Conservation (phyloP, 1,140 invertebrate species). For the Zaprionus lachaisei region DNA sequence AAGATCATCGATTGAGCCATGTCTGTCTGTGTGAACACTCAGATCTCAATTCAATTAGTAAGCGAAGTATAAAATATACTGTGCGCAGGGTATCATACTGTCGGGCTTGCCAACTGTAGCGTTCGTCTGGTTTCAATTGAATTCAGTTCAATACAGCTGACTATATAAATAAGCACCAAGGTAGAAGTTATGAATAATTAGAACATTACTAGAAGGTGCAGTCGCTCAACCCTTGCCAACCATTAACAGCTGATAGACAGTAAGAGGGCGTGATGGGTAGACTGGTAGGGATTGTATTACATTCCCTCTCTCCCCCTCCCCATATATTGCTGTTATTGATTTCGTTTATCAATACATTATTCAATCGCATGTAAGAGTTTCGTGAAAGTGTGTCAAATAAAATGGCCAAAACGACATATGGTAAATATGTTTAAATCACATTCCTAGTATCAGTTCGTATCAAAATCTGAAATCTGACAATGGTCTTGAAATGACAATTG, state of each 20-base stretch:
- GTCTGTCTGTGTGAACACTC: too few species aligned
- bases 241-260: conserved; percentile 5
- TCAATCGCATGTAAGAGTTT: background rate
- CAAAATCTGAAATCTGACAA: conserved; percentile 1
- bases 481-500: background rate
- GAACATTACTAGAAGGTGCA: background rate
- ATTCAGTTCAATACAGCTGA: conserved; percentile 2
- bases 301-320: background rate
- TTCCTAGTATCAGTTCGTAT: conserved; percentile 2
- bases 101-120: too few species aligned
- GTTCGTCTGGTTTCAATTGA: background rate
- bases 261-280: background rate
- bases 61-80: too few species aligned
- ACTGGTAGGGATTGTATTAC: too few species aligned
- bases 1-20: too few species aligned
- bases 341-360: background rate
- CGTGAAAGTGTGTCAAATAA: background rate
- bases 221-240: background rate
- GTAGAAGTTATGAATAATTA: conserved; percentile 1
- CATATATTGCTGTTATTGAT: background rate
- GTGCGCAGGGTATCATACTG: too few species aligned
- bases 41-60: too few species aligned
- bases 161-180: background rate
- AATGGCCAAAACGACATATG: background rate
- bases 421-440: conserved; percentile 1